Conservation (phyloP, 2,797 vertebrate species). For the Kryptopterus vitreolus region DNA sequence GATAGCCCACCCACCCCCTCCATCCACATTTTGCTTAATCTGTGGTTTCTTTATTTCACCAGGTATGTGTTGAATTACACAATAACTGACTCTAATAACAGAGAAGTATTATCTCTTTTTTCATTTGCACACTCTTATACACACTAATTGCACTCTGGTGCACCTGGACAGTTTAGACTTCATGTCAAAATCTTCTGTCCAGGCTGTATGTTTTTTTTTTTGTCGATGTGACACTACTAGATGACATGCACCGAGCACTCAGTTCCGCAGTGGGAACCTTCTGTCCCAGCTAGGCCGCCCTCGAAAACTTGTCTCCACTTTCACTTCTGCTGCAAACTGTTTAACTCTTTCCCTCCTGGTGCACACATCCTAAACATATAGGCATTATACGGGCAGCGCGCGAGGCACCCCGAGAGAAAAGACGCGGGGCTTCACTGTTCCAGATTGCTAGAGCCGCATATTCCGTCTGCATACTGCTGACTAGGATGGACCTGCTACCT, state of each 20-base stretch:
- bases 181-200: conserved; percentile 51
- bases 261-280: conserved; percentile 36
- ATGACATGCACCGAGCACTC: conserved; percentile 37
- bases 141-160: conserved; percentile 18
- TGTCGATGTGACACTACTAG: conserved; percentile 39
- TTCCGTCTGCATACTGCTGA: conserved; percentile 25
- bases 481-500: conserved; percentile 43
- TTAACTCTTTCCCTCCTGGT: conserved; percentile 49
- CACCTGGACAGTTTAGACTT: conserved; percentile 42
- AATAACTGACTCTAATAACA: neutral
- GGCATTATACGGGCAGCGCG: neutral
- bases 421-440: neutral
- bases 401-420: conserved; percentile 5
- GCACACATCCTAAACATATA: conserved; percentile 7
- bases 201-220: conserved; percentile 2
- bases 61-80: conserved; percentile 23
- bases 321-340: conserved; percentile 55
- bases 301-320: conserved; percentile 51
- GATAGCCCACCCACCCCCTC: conserved; percentile 7
- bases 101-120: conserved; percentile 16
- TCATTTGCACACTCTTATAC: conserved; percentile 20
- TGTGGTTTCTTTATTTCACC: conserved; percentile 1
- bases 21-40: conserved; percentile 18
- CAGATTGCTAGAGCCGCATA: neutral
- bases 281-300: conserved; percentile 46